Percentiles rank a stretch among this genome's conserved stretches.
Evolutionary conservation across 2,888 invertebrate species (phyloP).

Genomic region (Drosophila nigricruria): DNA sequence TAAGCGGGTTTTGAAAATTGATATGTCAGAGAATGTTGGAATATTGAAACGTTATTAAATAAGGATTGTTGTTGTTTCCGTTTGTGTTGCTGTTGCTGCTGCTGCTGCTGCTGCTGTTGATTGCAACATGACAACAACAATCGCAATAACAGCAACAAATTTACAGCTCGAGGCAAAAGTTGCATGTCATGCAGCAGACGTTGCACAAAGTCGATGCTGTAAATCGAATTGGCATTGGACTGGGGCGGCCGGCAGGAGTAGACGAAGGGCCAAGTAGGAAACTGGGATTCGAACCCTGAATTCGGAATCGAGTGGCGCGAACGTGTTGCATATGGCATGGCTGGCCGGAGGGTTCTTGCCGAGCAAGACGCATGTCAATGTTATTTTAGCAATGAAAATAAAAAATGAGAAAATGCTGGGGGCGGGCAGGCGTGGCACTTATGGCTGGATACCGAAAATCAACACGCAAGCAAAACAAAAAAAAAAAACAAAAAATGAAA

Average conservation of each 20-base stretch:
- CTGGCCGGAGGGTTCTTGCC: slow-evolving; percentile 27
- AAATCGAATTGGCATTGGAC: slow-evolving; percentile 66
- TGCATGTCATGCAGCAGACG: slow-evolving; percentile 79
- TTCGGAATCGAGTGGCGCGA: background rate
- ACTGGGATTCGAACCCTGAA: slow-evolving; percentile 11
- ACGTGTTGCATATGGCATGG: slow-evolving; percentile 54
- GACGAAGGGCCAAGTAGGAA: slow-evolving; percentile 7
- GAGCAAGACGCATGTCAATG: slow-evolving; percentile 79
- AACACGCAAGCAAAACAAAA: slow-evolving; percentile 67
- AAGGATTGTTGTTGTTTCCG: slow-evolving; percentile 58
- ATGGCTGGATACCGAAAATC: slow-evolving; percentile 71
- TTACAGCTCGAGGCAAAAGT: slow-evolving; percentile 67
- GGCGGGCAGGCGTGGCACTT: slow-evolving; percentile 34
- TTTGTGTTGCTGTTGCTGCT: slow-evolving; percentile 23
- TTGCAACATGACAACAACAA: slow-evolving; percentile 55
- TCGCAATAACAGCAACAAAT: slow-evolving; percentile 47
- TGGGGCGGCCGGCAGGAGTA: background rate
- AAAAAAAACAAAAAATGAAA: slow-evolving; percentile 9
- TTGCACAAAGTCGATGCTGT: slow-evolving; percentile 66
- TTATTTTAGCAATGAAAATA: slow-evolving; percentile 75
- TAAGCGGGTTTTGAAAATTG: slow-evolving; percentile 69
- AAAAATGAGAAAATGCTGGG: slow-evolving; percentile 35
- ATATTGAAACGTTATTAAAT: slow-evolving; percentile 81
- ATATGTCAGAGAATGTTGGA: slow-evolving; percentile 79
- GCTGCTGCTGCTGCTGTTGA: slow-evolving; percentile 45